phyloP scores from a whole-genome alignment of 2,888 invertebrate species.

The Agriotes lineatus region DNA sequence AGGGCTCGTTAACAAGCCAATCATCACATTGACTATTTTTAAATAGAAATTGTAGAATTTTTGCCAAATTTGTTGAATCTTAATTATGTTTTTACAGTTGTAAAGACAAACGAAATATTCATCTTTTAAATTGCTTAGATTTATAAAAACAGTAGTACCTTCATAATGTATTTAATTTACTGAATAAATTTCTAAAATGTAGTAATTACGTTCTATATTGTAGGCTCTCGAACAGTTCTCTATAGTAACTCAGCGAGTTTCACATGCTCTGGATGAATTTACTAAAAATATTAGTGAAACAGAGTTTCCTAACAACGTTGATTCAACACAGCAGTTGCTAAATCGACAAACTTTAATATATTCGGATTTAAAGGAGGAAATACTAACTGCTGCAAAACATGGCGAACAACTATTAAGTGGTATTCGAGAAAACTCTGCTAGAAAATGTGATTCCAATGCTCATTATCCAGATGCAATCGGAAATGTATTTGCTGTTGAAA shows the following conservation, averaged over 20 bases:
- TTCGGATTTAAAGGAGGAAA: conserved; percentile 84
- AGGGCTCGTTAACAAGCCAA: no score
- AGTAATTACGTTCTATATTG: conserved; percentile 52
- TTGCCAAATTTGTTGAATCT: no score
- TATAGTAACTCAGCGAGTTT: conserved; percentile 89
- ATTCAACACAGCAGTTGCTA: conserved; percentile 88
- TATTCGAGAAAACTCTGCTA: conserved; percentile 69
- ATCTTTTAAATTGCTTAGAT: no score
- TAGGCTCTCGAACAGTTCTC: conserved; percentile 97
- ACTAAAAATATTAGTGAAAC: conserved; percentile 90
- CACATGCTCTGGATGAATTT: conserved; percentile 86
- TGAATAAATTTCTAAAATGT: neutral
- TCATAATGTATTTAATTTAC: no score
- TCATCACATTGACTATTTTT: no score
- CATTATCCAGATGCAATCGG: conserved; percentile 74
- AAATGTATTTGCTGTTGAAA: conserved; percentile 93
- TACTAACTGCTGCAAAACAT: conserved; percentile 87
- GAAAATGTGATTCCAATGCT: conserved; percentile 71
- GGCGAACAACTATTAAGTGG: conserved; percentile 87
- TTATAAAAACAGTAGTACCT: no score
- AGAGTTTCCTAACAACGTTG: conserved; percentile 94
- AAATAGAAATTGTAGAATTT: no score
- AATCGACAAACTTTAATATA: conserved; percentile 83
- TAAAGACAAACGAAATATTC: no score
- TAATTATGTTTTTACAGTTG: no score